Conservation (phyloP, 2,797 vertebrate genomes). For the Aulostomus chinensis region DNA sequence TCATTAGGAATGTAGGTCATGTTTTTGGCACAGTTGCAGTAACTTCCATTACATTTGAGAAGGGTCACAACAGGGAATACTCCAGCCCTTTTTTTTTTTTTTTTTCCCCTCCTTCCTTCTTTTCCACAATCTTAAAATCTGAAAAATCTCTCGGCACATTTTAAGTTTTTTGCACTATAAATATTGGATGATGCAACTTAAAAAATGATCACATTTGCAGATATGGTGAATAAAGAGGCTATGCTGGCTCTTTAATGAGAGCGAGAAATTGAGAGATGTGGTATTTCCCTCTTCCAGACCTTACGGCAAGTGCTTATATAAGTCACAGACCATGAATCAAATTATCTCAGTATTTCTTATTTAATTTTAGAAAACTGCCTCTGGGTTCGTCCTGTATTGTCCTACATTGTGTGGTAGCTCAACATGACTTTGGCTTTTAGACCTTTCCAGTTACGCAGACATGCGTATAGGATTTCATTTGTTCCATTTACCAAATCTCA, state of each 20-base stretch:
- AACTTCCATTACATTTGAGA: constrained; percentile 61
- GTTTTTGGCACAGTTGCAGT: constrained; percentile 65
- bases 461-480: constrained; percentile 78
- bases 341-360: constrained; percentile 43
- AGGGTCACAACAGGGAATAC: constrained; percentile 39
- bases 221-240: neutral
- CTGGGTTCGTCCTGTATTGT: constrained; percentile 41
- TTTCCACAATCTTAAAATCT: too few species aligned
- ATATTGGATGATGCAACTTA: neutral
- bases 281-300: constrained; percentile 28
- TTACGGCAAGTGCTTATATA: constrained; percentile 9
- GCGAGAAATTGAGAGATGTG: constrained; percentile 5
- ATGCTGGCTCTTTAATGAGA: too few species aligned
- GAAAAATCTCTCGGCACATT: too few species aligned
- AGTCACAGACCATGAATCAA: constrained; percentile 25
- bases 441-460: constrained; percentile 66
- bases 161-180: too few species aligned
- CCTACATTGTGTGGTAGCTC: constrained; percentile 52
- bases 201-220: neutral
- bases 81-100: constrained; percentile 28
- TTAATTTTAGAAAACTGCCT: constrained; percentile 59
- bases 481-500: constrained; percentile 77
- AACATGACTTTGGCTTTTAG: constrained; percentile 56
- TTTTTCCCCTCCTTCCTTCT: too few species aligned
- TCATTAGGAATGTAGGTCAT: constrained; percentile 76